Base-by-base conservation (phyloP, 1,140 invertebrate genomes). In the Triops longicaudatus region DNA sequence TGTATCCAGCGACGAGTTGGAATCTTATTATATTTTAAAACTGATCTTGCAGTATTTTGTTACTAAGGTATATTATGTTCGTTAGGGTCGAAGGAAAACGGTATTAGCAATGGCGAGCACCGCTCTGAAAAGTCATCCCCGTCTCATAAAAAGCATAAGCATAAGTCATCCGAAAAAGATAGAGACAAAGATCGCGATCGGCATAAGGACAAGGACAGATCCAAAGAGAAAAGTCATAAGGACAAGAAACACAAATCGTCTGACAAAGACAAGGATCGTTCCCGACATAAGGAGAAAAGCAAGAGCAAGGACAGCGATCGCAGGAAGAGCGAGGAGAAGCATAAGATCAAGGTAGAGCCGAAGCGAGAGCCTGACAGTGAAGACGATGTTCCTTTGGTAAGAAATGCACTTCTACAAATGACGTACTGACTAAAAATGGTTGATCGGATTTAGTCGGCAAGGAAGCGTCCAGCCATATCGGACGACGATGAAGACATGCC, bases 321-420 rank as follows among this genome's bases (percentile, higher is more conserved):
- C 50, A 80, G 81, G 10, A 81, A 80, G 76, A 82, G 88, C 78
- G 88, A 89, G 75, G 88, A 89, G 27, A 88, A 86, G 80, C 86
- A 89, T 79, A 85, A 74, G 50, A 63, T 63, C 77, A 80, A 76
- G 74, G 80, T 80, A n/a, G 77, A 78, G 75, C 9, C 77, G 63
- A 79, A 79, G 43, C 76, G 74, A n/a, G n/a, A 43, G 43, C 74
- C 27, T 31, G 22, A 28, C 37, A 31, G 75, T 80, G 91, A 93
- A 79, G 92, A 94, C 84, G 92, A 95, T 85, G 83, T 89, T 73
- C 93, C 93, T 78, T 84, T 93, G 86, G 91, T 93, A 86, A 84
- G 84, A 73, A 5, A 78, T 27, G 37, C 75, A 73, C 12, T 26
- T 27, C 27, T 5, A 73, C 10, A 12, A 14, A 27, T 76, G 0